Base-by-base conservation (phyloP, 2,888 invertebrate species). In the Sinelater perroti region DNA sequence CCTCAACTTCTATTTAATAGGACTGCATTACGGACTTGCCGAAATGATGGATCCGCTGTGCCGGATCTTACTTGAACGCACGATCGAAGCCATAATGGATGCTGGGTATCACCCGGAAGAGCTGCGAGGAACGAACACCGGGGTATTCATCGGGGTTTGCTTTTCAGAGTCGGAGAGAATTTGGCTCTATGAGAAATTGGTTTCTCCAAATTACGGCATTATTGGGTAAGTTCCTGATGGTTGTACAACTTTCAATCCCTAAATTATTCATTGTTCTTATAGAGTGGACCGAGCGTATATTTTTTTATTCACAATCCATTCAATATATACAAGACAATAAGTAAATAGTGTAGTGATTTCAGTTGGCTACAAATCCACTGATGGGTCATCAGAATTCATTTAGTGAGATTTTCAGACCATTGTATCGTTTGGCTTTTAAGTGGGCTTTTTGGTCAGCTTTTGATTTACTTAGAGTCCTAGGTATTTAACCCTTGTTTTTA, bases 91-190 rank as follows among this genome's bases (percentile, higher is more conserved):
- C 18, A 77, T 84, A 55, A 73, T 85, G 11, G 87, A 87, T 75
- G 80, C 85, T 33, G 84, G 84, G 73, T 79, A 79, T 30, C 87
- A 90, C 72, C 92, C 92, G 0, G 81, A 82, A 44, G 83, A 84
- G 49, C 75, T 91, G n/a, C 80, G 86, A n/a, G 90, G 90, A 44
- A 83, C 85, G 1, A 87, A 84, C 65, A 89, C 89, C 0, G 92
- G 91, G 8, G 91, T 92, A 8, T 92, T 88, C 75, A 83, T 91
- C 21, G 91, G 91, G 0, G 85, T 87, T 21, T 88, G 88, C 70
- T 87, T 86, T 71, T 89, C 89, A 0, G 93, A 92, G 70, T 86
- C 90, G 0, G 88, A 89, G 70, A 89, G 89, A 68, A 87, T 86
- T 8, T 87, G 88, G 84, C 85, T 89, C 66, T 83, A 84, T 35